These are phyloP conservation scores for Drusus annulatus DNA, from an alignment of 1,140 invertebrate species.

Conservation along the genomic window DNA sequence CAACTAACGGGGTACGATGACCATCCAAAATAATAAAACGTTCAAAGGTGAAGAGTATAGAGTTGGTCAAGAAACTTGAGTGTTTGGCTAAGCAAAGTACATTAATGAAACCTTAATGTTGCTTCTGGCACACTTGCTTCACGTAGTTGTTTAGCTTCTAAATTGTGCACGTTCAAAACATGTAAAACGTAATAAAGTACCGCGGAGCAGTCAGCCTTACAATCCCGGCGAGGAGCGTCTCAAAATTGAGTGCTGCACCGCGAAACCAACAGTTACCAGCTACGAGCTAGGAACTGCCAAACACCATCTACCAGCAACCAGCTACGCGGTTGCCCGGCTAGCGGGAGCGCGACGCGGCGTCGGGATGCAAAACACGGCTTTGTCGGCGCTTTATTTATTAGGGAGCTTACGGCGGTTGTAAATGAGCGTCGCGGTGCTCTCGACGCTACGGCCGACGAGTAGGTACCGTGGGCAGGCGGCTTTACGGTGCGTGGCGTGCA, in stretches of 20 bases:
- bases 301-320: too few species aligned
- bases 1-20: too few species aligned
- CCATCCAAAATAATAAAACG: too few species aligned
- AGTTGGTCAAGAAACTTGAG: too few species aligned
- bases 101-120: too few species aligned
- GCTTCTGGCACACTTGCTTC: not conserved
- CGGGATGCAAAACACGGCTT: constrained; percentile 59
- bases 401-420: constrained; percentile 55
- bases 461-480: not conserved
- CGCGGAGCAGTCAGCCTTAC: not conserved
- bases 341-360: constrained; percentile 33
- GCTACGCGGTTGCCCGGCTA: too few species aligned
- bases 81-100: too few species aligned
- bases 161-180: not conserved
- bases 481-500: constrained; percentile 10
- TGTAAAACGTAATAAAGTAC: constrained; percentile 2
- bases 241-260: constrained; percentile 19
- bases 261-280: too few species aligned
- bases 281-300: too few species aligned
- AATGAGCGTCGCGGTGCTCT: constrained; percentile 42
- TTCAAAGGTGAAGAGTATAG: too few species aligned
- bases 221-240: constrained; percentile 19
- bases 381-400: constrained; percentile 56
- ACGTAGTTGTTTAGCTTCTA: not conserved
- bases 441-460: constrained; percentile 17